Percentiles rank a stretch among this genome's conserved stretches.
These are phyloP conservation scores for Poeciliopsis infans DNA, from an alignment of 2,797 vertebrate species.

Conservation along the genomic window DNA sequence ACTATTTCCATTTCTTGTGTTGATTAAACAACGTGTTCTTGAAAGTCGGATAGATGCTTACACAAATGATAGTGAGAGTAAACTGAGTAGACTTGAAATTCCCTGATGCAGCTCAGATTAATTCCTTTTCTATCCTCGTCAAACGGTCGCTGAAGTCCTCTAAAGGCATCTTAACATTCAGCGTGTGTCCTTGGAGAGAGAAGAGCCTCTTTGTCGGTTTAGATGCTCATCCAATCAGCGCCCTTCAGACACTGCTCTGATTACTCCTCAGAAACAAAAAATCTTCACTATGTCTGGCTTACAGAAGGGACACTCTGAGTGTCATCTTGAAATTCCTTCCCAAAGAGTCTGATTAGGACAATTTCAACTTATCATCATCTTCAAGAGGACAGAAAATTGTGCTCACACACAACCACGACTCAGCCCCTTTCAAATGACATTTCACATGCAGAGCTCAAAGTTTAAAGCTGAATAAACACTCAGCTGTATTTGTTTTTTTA, in stretches of 20 bases:
- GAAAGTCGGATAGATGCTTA: slow-evolving; percentile 32
- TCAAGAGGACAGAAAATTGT: not conserved
- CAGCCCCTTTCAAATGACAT: not conserved
- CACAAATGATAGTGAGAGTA: slow-evolving; percentile 45
- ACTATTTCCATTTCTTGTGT: not conserved
- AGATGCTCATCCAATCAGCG: slow-evolving; percentile 52
- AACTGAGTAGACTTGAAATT: slow-evolving; percentile 44
- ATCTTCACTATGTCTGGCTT: slow-evolving; percentile 44
- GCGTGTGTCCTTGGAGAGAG: slow-evolving; percentile 27
- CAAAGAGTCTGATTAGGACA: slow-evolving; percentile 35
- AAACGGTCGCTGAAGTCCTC: slow-evolving; percentile 9
- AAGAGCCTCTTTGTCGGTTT: slow-evolving; percentile 32
- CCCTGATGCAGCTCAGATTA: slow-evolving; percentile 10
- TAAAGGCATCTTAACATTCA: slow-evolving; percentile 48
- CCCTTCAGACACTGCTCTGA: slow-evolving; percentile 52
- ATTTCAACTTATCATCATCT: slow-evolving; percentile 25
- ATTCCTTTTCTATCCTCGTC: slow-evolving; percentile 1
- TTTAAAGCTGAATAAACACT: not conserved
- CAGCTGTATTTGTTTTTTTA: not conserved
- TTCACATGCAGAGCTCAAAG: not conserved
- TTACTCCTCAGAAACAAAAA: slow-evolving; percentile 51
- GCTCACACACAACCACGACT: too few relatives aligned
- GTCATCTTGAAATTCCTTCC: slow-evolving; percentile 6
- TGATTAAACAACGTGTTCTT: not conserved
- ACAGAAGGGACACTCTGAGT: slow-evolving; percentile 15